phyloP scores from a whole-genome alignment of 2,797 vertebrate genomes.

The Trematomus bernacchii region DNA sequence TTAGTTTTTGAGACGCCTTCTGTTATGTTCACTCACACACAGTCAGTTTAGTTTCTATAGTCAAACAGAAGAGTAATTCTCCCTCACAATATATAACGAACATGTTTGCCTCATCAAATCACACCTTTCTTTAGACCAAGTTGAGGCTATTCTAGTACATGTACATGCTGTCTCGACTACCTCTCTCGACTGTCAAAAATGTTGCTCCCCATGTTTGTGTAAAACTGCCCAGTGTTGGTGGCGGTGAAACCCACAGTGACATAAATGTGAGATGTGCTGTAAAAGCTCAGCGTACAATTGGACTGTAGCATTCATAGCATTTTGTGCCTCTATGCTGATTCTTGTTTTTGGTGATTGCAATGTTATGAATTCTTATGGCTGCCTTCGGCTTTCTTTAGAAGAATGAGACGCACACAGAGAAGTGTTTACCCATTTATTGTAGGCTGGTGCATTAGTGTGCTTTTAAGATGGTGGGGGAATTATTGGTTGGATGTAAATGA shows the following conservation, averaged over 20 bases:
- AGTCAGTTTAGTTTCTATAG: background rate
- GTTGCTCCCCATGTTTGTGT: slow-evolving; percentile 3
- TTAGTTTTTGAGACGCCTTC: background rate
- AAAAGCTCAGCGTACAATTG: background rate
- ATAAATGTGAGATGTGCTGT: slow-evolving; percentile 4
- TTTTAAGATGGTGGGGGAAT: background rate
- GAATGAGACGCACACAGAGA: background rate
- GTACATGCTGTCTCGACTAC: background rate
- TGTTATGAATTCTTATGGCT: background rate
- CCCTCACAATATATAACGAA: background rate
- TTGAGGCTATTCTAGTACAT: background rate
- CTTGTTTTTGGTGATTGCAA: background rate
- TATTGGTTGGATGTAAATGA: background rate
- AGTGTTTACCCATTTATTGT: background rate
- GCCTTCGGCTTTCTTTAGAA: background rate
- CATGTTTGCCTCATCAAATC: background rate
- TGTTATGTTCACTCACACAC: background rate
- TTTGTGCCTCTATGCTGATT: background rate
- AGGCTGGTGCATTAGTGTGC: background rate
- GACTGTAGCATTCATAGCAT: background rate
- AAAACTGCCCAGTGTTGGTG: slow-evolving; percentile 12
- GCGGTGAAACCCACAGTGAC: background rate
- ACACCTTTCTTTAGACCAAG: background rate
- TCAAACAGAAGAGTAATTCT: background rate
- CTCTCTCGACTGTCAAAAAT: slow-evolving; percentile 6